phyloP scores from a whole-genome alignment of 2,888 invertebrate genomes.

The Conomelus anceps region DNA sequence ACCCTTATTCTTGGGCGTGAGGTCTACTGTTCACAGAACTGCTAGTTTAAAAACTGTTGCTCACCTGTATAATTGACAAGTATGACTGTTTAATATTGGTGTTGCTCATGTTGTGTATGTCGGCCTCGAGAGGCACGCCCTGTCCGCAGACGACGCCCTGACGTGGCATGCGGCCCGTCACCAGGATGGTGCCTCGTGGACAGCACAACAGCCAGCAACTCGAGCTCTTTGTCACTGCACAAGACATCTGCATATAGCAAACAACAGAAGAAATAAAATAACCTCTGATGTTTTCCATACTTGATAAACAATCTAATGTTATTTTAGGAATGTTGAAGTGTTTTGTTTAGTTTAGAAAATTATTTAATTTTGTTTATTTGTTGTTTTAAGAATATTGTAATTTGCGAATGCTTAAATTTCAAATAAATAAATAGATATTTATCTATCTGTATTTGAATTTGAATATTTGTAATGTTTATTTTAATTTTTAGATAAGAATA shows the following conservation, averaged over 20 bases:
- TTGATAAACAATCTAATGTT: no score
- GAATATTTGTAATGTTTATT: no score
- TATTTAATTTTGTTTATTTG: no score
- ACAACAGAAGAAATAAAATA: background rate
- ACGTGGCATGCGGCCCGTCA: conserved; percentile 36
- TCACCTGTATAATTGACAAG: conserved; percentile 36
- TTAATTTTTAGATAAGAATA: no score
- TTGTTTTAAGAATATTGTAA: background rate
- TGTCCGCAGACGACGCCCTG: conserved; percentile 38
- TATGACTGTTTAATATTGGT: conserved; percentile 31
- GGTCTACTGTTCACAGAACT: no score
- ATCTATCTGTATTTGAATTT: no score
- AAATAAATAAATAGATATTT: background rate
- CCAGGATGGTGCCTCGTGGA: conserved; percentile 37
- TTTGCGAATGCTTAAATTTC: background rate
- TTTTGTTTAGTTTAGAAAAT: background rate
- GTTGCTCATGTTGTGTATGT: conserved; percentile 39
- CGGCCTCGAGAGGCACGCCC: conserved; percentile 35
- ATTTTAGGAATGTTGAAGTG: background rate
- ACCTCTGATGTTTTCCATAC: background rate
- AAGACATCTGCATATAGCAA: background rate
- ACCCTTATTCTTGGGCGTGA: no score
- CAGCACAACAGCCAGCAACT: conserved; percentile 38
- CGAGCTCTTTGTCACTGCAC: conserved; percentile 31
- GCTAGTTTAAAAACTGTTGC: no score